A percentile compares a stretch with the other conserved stretches of the same genome.
Evolutionary conservation across 2,113 vertebrate genomes (phyloP).

Genomic region (Apodemus speciosus): DNA sequence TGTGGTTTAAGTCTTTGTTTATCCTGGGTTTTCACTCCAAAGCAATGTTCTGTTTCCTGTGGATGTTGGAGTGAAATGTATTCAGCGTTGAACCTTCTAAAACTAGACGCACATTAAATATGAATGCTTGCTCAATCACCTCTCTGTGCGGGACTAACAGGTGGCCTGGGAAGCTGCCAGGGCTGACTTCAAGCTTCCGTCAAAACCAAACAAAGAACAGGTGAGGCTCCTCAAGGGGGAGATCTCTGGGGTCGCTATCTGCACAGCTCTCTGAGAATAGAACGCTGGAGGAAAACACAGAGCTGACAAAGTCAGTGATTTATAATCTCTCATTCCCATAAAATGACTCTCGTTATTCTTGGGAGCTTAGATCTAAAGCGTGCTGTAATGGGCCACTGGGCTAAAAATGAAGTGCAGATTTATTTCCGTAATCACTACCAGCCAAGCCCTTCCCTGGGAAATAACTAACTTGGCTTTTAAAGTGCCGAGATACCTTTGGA

Average conservation of each 20-base stretch:
- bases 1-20: not conserved
- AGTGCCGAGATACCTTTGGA: slow-evolving; percentile 78
- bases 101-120: slow-evolving; percentile 44
- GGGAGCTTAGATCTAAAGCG: slow-evolving; percentile 64
- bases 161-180: slow-evolving; percentile 65
- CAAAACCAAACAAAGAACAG: slow-evolving; percentile 67
- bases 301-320: slow-evolving; percentile 80
- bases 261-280: slow-evolving; percentile 63
- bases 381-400: slow-evolving; percentile 73
- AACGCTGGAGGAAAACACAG: slow-evolving; percentile 69
- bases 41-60: not conserved
- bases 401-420: slow-evolving; percentile 81
- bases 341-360: slow-evolving; percentile 82
- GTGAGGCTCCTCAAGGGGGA: slow-evolving; percentile 61
- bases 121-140: slow-evolving; percentile 40
- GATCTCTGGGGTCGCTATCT: slow-evolving; percentile 66
- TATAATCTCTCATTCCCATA: slow-evolving; percentile 76
- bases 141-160: slow-evolving; percentile 49
- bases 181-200: slow-evolving; percentile 53
- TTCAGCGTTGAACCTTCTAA: slow-evolving; percentile 14
- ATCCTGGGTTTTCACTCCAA: not conserved
- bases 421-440: slow-evolving; percentile 83
- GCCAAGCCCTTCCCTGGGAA: slow-evolving; percentile 78
- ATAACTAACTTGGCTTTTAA: slow-evolving; percentile 74
- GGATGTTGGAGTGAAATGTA: slow-evolving; percentile 27